These are phyloP conservation scores for Nudaria mundana DNA, from an alignment of 2,888 invertebrate species.

Conservation along the genomic window DNA sequence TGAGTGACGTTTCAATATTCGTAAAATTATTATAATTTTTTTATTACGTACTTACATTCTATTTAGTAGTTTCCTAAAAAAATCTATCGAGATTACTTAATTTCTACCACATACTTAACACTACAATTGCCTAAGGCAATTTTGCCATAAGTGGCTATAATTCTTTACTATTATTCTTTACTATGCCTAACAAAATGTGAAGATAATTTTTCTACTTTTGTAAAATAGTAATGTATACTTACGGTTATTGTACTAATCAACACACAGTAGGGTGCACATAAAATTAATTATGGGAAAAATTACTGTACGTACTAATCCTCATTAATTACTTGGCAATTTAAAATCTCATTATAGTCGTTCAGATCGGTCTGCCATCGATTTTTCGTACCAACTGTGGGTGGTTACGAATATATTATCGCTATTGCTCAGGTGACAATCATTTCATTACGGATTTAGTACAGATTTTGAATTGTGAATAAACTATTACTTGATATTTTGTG, in stretches of 20 bases:
- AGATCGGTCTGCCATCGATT: slow-evolving; percentile 74
- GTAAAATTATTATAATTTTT: no score
- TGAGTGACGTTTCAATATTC: no score
- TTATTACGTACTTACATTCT: no score
- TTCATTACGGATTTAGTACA: slow-evolving; percentile 24
- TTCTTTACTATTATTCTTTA: no score
- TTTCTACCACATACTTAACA: no score
- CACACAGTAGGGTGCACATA: slow-evolving; percentile 13
- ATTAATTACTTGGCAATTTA: slow-evolving; percentile 73
- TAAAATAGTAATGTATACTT: no score
- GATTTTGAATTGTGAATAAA: slow-evolving; percentile 12
- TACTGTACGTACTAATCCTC: slow-evolving; percentile 62
- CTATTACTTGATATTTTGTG: slow-evolving; percentile 3
- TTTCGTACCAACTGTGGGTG: slow-evolving; percentile 52
- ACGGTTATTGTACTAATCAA: not conserved
- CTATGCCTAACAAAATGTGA: no score
- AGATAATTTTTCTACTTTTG: no score
- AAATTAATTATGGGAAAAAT: slow-evolving; percentile 43
- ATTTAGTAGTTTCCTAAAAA: no score
- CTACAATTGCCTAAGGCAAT: no score
- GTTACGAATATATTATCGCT: slow-evolving; percentile 66
- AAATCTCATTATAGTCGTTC: slow-evolving; percentile 71
- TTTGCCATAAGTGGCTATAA: no score
- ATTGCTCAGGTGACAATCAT: slow-evolving; percentile 55
- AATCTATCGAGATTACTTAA: no score